Conservation (phyloP, 1,140 invertebrate genomes). For the Orius insidiosus region DNA sequence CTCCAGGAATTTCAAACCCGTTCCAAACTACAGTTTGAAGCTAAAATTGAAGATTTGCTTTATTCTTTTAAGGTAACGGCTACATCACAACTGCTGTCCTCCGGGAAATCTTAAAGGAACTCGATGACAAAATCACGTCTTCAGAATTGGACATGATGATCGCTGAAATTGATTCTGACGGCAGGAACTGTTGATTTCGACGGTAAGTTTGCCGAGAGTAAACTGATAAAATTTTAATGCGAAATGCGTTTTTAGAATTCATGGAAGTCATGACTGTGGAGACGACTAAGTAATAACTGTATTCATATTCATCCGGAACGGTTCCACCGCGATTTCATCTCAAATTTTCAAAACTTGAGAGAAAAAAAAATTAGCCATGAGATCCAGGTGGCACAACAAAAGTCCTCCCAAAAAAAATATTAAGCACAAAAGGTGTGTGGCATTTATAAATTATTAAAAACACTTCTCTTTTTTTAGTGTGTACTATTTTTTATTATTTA, state of each 20-base stretch:
- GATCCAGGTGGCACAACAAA: too few species aligned
- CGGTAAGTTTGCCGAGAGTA: constrained; percentile 16
- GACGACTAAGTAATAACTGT: constrained; percentile 26
- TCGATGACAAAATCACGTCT: constrained; percentile 75
- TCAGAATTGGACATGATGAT: constrained; percentile 85
- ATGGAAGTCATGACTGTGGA: constrained; percentile 32
- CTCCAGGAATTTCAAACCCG: too few species aligned
- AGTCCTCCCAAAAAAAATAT: too few species aligned
- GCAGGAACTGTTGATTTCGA: constrained; percentile 32
- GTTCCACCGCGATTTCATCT: too few species aligned
- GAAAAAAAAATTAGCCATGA: too few species aligned
- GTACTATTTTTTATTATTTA: too few species aligned
- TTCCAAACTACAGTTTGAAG: neutral
- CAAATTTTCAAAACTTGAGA: too few species aligned
- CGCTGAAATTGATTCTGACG: constrained; percentile 82
- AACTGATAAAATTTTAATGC: neutral
- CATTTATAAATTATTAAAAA: too few species aligned
- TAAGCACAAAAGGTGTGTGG: too few species aligned
- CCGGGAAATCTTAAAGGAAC: constrained; percentile 66
- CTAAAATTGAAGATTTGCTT: too few species aligned
- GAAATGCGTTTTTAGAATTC: constrained; percentile 25
- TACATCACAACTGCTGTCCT: constrained; percentile 78
- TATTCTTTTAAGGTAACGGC: constrained; percentile 39
- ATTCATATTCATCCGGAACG: too few species aligned
- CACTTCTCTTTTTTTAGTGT: too few species aligned